Conservation (phyloP, 2,888 invertebrate species). For the Agonum fuliginosum region DNA sequence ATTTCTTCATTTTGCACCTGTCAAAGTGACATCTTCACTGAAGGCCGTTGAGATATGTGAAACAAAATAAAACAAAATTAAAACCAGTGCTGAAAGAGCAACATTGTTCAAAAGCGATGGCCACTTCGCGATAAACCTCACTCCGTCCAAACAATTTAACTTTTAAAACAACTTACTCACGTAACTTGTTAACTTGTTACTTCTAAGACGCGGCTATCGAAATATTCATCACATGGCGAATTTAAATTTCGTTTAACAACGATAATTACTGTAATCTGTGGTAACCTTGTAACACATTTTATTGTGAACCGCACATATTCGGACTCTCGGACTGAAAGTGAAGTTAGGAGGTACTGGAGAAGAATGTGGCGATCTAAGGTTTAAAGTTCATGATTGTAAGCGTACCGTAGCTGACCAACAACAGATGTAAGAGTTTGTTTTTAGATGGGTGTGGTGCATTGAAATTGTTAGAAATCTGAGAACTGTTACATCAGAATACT, state of each 20-base stretch:
- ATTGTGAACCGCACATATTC: conserved; percentile 26
- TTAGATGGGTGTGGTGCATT: conserved; percentile 7
- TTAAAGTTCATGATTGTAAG: conserved; percentile 27
- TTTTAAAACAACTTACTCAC: neutral
- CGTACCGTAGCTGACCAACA: conserved; percentile 20
- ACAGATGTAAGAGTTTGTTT: neutral
- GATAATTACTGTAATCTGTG: conserved; percentile 32
- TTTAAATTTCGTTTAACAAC: conserved; percentile 22
- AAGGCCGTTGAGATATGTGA: conserved; percentile 8
- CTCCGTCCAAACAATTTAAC: conserved; percentile 14
- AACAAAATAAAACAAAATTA: conserved; percentile 27
- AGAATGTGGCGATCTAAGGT: conserved; percentile 14
- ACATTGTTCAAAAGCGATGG: conserved; percentile 22
- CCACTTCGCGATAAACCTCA: neutral
- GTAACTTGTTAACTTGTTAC: conserved; percentile 2
- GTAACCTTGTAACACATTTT: conserved; percentile 42
- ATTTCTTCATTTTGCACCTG: neutral
- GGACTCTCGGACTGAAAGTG: conserved; percentile 10
- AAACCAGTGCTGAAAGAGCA: neutral
- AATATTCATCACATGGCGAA: conserved; percentile 23
- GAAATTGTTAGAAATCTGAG: neutral
- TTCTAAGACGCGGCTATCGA: conserved; percentile 5
- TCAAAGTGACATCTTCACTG: conserved; percentile 11
- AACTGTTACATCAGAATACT: neutral
- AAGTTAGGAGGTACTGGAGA: neutral